Base-by-base conservation (phyloP, 1,140 invertebrate genomes). In the Drosophila kikkawai region DNA sequence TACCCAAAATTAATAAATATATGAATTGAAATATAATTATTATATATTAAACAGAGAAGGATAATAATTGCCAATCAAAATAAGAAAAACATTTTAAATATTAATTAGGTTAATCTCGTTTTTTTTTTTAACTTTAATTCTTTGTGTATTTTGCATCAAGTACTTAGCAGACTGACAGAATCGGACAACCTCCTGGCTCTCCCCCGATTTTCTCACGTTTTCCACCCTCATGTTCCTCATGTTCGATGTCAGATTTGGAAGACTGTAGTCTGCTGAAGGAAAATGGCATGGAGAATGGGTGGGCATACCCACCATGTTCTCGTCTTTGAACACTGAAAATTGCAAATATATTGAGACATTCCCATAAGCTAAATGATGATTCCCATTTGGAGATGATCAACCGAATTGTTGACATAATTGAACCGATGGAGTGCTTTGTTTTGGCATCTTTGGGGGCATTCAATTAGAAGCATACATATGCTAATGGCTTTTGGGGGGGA, bases 181-280 rank as follows among this genome's bases (percentile, higher is more conserved):
- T 29, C 29, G 57, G 56, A 69, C 48, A 39, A 41, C 56, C 56
- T 34, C 39, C 19, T 32, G 13, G 12, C 22, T 7, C 11, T 29
- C 29, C 22, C 15, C 56, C 42, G 7, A 19, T 53, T 13, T 36
- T 44, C 19, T 15, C 32, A 19, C 26, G 19, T 45, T 47, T 60
- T n/a, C 44, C 58, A 32, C 39, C 44, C 36, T 39, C 39, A 37
- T 26, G 53, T 15, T 22, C 34, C 37, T 58, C 37, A 60, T 74
- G 70, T 70, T 74, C 47, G 66, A 29, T 76, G 71, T 76, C 71
- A 68, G 73, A 76, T 76, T 77, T 77, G 63, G 55, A 57, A 70
- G 47, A 73, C 66, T 70, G 57, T 57, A 51, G 47, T 55, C 37
- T 58, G 69, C 64, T 58, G 48, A 69, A 42, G 65, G 51, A 19